Base-by-base conservation (phyloP, 2,888 invertebrate genomes). In the Yponomeuta evonymella region DNA sequence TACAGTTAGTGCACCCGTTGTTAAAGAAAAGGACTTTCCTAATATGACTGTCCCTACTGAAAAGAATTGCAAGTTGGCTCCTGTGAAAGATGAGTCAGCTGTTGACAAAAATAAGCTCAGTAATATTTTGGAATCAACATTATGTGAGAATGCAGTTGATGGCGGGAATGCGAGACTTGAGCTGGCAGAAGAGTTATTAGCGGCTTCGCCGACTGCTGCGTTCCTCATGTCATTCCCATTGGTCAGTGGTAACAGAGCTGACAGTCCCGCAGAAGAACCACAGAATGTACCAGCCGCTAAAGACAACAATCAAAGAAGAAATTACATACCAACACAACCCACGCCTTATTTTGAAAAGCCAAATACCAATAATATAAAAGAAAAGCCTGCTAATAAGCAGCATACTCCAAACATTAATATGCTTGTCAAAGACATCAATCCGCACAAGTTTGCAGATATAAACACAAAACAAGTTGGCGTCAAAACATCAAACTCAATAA, bases 141-240 rank as follows among this genome's bases (percentile, higher is more conserved):
- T 92, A 73, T 90, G 90, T 76, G 92, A 91, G 74, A 85, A 83
- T 75, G 83, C 82, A 70, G 89, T 88, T 1, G 90, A 92, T 74
- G 93, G 90, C 67, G 94, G 94, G 29, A 93, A 94, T 76, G 93
- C 93, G 69, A 88, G 93, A 48, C 88, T 94, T 75, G 94, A 94
- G 79, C 84, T 94, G 75, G 94, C 92, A 2, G 92, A 92, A 79
- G 92, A 92, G 71, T 68, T 73, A 43, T 77, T 92, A 75, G 92
- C 93, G 71, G 90, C 92, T 70, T 96, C 96, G 2, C 96, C 96
- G 6, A 96, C 96, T 2, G 96, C 96, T 15, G 96, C 96, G 1
- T 96, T 96, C 80, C 87, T 96, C 12, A 93, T 95, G 88, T 95
- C 96, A 2, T 96, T 96, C 79, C 96, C 96, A 0, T 83, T 96